Evolutionary conservation across 2,888 invertebrate species (phyloP).

Genomic region (Agrenia bidenticulata): DNA sequence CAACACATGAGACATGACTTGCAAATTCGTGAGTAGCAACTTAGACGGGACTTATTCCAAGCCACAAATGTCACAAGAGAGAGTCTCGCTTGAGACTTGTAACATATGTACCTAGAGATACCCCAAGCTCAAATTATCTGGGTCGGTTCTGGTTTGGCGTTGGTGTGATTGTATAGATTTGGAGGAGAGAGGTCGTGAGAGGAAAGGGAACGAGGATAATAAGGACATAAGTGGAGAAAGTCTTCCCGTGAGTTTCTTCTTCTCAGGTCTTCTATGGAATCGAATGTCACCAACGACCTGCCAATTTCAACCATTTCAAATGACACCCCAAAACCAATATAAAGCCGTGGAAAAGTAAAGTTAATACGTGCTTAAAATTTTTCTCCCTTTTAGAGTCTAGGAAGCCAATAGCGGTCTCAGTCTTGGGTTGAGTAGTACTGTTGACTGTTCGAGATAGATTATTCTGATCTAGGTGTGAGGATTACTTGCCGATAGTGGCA

Average conservation of each 20-base stretch:
- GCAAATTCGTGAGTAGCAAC: no score
- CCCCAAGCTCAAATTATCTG: no score
- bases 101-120: no score
- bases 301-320: not conserved
- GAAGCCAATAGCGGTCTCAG: slow-evolving; percentile 6
- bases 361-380: slow-evolving; percentile 43
- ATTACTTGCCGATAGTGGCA: no score
- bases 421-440: not conserved
- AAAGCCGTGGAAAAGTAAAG: slow-evolving; percentile 6
- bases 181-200: slow-evolving; percentile 4
- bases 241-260: not conserved
- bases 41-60: no score
- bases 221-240: not conserved
- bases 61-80: no score
- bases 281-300: not conserved
- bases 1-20: no score
- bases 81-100: no score
- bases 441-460: no score
- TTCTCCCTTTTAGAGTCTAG: slow-evolving; percentile 20
- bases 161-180: not conserved
- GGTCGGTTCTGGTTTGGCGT: not conserved
- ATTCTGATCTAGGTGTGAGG: no score
- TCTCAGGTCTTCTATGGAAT: not conserved
- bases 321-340: not conserved
- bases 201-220: slow-evolving; percentile 12